Conservation (phyloP, 1,140 invertebrate genomes). For the Macrobrachium rosenbergii region DNA sequence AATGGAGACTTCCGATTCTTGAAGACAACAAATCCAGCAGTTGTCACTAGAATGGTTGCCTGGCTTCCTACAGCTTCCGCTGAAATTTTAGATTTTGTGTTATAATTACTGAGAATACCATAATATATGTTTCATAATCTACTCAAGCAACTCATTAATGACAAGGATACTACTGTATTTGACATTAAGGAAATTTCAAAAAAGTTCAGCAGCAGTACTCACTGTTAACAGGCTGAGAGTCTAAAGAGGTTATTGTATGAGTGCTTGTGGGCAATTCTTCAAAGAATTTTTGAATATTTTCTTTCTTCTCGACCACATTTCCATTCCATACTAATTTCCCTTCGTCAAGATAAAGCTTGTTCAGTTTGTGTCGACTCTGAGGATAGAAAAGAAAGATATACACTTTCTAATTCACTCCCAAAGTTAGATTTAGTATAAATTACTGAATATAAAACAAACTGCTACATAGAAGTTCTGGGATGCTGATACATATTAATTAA, state of each 20-base stretch:
- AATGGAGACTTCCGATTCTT: constrained; percentile 41
- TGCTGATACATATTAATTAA: too few relatives aligned
- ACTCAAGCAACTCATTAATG: too few relatives aligned
- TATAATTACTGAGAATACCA: not conserved
- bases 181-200: too few relatives aligned
- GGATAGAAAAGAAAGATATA: constrained; percentile 66
- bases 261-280: constrained; percentile 81
- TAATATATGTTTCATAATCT: too few relatives aligned
- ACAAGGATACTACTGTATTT: too few relatives aligned
- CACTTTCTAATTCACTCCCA: too few relatives aligned
- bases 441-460: too few relatives aligned
- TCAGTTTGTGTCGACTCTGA: constrained; percentile 75
- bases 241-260: constrained; percentile 80
- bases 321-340: constrained; percentile 90
- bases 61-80: constrained; percentile 77
- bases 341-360: constrained; percentile 83
- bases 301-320: constrained; percentile 80
- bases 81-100: constrained; percentile 63
- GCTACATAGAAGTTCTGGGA: too few relatives aligned
- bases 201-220: constrained; percentile 62
- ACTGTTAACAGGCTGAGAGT: constrained; percentile 84
- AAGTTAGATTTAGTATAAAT: too few relatives aligned
- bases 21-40: constrained; percentile 73
- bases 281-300: constrained; percentile 84
- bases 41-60: constrained; percentile 81